phyloP scores from a whole-genome alignment of 2,113 vertebrate genomes.

The Gobio gobio region DNA sequence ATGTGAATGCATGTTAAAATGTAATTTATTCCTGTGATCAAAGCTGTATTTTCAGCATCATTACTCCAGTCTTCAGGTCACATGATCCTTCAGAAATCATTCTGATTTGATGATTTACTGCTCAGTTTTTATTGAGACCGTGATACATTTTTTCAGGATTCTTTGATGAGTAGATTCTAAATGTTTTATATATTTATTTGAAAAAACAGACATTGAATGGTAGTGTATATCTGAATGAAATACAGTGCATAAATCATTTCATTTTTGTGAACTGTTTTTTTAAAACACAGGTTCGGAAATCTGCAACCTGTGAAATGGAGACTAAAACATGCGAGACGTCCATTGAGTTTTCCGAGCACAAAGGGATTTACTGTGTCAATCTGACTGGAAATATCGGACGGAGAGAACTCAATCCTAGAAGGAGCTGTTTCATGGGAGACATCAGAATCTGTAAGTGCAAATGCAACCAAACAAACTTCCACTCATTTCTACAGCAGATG shows the following conservation, averaged over 20 bases:
- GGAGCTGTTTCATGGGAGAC: not conserved
- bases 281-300: not conserved
- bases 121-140: no score
- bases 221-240: not conserved
- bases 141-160: no score
- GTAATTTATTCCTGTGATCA: not conserved
- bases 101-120: not conserved
- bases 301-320: not conserved
- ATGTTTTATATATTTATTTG: no score
- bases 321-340: not conserved
- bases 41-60: not conserved
- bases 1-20: not conserved
- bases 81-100: not conserved
- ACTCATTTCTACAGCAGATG: not conserved
- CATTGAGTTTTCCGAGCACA: not conserved
- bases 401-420: rapidly evolving
- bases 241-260: not conserved
- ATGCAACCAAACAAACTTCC: not conserved
- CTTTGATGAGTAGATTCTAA: no score
- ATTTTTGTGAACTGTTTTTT: not conserved
- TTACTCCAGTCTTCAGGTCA: not conserved
- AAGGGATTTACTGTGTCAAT: slow-evolving; percentile 1
- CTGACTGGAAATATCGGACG: not conserved
- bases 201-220: not conserved
- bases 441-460: slow-evolving; percentile 19